Evolutionary conservation across 1,140 invertebrate species (phyloP), one percentile per base, ranked within the genome.

Genomic region (Teleopsis dalmanni): DNA sequence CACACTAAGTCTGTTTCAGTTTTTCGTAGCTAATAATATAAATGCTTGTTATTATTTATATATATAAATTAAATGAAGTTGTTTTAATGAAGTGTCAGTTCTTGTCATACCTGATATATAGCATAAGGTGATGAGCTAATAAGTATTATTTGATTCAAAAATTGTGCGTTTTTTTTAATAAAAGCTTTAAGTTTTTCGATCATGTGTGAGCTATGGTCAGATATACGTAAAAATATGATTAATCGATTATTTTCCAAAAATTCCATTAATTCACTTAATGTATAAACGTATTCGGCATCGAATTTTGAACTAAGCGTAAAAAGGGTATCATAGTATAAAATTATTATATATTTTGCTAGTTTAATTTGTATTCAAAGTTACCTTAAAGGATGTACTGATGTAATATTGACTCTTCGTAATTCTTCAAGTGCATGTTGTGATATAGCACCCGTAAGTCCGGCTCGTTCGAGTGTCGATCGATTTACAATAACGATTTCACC

Each of bases 331-430:
- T 37, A 35, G 27, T 25, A 47, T 38, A 14, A 44, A 38, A 50
- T 34, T 46, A 42, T 26, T 25, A 16, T 40, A 40, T 27, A 23
- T 6, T 45, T 5, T 23, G 26, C 16, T 22, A 7, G 33, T 33
- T 43, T 37, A 36, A 25, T n/a, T 22, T 26, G 10, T 42, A 29
- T 6, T 22, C 22, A 19, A 8, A 34, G 14, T 43, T 57, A 71
- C 68, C 68, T 58, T 55, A 71, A 56, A 7, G 68, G 68, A 62
- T 71, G 67, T 14, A 60, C 55, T 38, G 65, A 61, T 1, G 57
- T 57, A 34, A 71, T 63, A 35, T 65, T 64, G 5, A 69, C 44
- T 42, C 70, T 59, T 26, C 60, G 56, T 10, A 71, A 51, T 16
- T 60, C 60, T n/a, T 51, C 55, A 14, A 69, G 49, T 14, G 58